Conservation (phyloP, 2,113 vertebrate species). For the Nipponia nippon region DNA sequence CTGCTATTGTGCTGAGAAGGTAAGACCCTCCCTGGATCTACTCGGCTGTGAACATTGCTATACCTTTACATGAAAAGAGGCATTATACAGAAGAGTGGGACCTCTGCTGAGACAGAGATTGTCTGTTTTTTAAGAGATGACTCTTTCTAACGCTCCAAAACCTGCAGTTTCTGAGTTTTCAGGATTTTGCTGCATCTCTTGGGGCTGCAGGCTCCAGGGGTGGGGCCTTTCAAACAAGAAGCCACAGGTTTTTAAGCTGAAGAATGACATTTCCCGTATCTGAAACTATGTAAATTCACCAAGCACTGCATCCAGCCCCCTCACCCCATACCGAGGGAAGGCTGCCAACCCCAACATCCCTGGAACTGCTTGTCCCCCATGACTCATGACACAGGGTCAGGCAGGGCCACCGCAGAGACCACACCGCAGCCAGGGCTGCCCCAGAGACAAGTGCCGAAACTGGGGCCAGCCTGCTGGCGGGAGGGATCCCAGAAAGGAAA, state of each 20-base stretch:
- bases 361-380: neutral
- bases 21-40: neutral
- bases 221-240: neutral
- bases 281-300: neutral
- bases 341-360: neutral
- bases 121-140: neutral
- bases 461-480: neutral
- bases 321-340: accelerated
- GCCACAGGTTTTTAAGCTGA: neutral
- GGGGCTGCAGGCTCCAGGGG: neutral
- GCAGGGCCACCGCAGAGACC: neutral
- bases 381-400: neutral
- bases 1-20: conserved; percentile 19
- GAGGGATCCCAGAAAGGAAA: neutral
- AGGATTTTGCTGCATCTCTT: neutral
- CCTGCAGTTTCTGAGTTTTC: neutral
- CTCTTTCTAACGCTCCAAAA: neutral
- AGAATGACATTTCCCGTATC: neutral
- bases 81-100: neutral
- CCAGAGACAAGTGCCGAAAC: neutral
- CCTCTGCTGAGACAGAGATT: neutral
- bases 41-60: neutral
- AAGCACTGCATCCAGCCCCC: neutral
- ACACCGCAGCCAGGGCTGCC: neutral
- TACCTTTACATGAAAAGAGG: neutral